Evolutionary conservation across 2,113 vertebrate species (phyloP), one percentile per base, ranked within the genome.

Genomic region (Sorex fumeus): DNA sequence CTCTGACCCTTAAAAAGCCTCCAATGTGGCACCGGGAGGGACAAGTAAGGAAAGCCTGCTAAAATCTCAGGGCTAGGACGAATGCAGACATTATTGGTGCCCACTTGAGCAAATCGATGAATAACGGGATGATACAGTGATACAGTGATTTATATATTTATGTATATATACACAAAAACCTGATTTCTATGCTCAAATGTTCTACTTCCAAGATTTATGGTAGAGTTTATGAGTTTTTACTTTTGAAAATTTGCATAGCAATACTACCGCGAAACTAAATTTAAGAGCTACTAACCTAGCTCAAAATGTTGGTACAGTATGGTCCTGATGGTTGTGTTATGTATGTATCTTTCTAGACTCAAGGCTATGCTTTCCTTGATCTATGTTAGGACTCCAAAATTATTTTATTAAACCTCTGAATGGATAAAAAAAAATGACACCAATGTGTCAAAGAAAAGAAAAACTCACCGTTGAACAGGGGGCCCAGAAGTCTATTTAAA

Each of bases 401-500:
- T 79, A 78, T 34, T 85, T 91, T 57, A 32, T 43, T 84, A 27
- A 82, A 79, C 80, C 2, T 23, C 47, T 64, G 45, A 87, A 66
- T 90, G 11, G 19, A 40, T 69, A 76, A 34, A 2, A 40, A 2
- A 40, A 45, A 87, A 80, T 69, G 0, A 1, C 16, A 82, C 47
- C 27, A 28, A 15, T 87, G 40, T 78, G 2, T 87, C 72, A 77
- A 80, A 81, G 43, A 62, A 74, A 91, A 87, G 21, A 60, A 30
- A 90, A 88, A 28, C 88, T 40, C 57, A 60, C 75, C 75, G 83
- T 27, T 57, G 80, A 87, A 32, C 81, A 77, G 12, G 34, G 62
- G 10, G 27, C 16, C 67, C 5, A 64, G 43, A 74, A 21, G 3
- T 84, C 40, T 25, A 50, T n/a, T 16, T 43, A 30, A 78, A 86